Evolutionary conservation across 2,113 vertebrate species (phyloP), one percentile per base, ranked within the genome.

Genomic region (Austrofundulus limnaeus): DNA sequence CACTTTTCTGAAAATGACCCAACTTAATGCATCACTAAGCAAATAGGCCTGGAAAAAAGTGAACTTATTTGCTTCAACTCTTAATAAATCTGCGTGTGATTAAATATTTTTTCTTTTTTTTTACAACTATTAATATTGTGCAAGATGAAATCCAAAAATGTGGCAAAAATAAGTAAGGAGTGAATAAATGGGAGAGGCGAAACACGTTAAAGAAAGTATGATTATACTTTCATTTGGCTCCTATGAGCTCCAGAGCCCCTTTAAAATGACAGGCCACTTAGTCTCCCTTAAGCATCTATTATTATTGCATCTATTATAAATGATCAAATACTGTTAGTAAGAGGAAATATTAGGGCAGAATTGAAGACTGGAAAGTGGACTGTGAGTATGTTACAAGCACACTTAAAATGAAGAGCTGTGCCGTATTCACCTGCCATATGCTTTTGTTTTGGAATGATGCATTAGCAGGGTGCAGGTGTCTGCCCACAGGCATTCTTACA

Each of bases 381-480:
- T 6, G 31, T 45, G 12, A 71, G 50, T 21, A 49, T 60, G 17
- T 58, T 61, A 47, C 13, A 48, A 55, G n/a, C 48, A 39, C 25
- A 15, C 17, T 38, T 42, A 25, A 34, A 59, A 48, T 48, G 37
- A 39, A 52, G 43, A 4, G 11, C 17, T 31, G 11, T 49, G 47
- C 45, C 21, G 31, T n/a, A 20, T 61, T 66, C 43, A 57, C 51
- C 66, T 25, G 42, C 52, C 38, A 16, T 14, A 47, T 43, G 31
- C 46, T 57, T 70, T 68, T 58, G 64, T 77, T 25, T 54, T 4
- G 6, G 38, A 45, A 17, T 43, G 41, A 59, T 54, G 61, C 15
- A 49, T 49, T 34, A 39, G 53, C 47, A 61, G 46, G 19, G 16
- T 17, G 16, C 25, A 34, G 46, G 16, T 65, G 59, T 79, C 66